Conservation (phyloP, 2,888 invertebrate species). For the Drosophila gaucha region DNA sequence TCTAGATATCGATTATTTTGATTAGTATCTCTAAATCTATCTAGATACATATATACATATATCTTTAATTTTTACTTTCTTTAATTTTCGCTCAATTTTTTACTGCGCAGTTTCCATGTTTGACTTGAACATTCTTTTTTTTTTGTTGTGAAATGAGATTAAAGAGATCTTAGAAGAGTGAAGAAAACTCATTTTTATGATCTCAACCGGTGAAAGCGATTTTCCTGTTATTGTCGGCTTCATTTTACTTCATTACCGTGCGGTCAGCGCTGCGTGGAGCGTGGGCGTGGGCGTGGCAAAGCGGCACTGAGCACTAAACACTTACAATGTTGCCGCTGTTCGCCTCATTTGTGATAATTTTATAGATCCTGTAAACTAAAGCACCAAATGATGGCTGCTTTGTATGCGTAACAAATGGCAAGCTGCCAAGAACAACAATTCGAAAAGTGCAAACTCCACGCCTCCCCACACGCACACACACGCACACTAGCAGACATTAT, state of each 20-base stretch:
- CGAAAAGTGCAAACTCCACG: conserved; percentile 34
- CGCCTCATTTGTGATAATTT: conserved; percentile 67
- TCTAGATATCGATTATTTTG: no score
- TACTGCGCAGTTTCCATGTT: no score
- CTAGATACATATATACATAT: no score
- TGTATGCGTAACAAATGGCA: conserved; percentile 55
- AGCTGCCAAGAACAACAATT: conserved; percentile 41
- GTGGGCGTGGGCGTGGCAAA: neutral
- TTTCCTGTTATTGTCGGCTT: conserved; percentile 54
- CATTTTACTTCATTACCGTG: conserved; percentile 43
- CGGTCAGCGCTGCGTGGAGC: conserved; percentile 8
- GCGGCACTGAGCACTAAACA: conserved; percentile 3
- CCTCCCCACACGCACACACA: conserved; percentile 1
- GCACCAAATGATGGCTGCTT: conserved; percentile 58
- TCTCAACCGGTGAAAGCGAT: conserved; percentile 26
- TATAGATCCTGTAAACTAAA: conserved; percentile 69
- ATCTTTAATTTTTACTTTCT: no score
- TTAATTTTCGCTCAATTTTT: no score
- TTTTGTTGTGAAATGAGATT: no score
- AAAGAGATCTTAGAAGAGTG: no score
- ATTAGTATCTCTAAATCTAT: no score
- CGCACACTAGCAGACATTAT: neutral
- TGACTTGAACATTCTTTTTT: no score
- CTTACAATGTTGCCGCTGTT: conserved; percentile 59
- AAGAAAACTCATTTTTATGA: conserved; percentile 18